Conservation (phyloP, 2,888 invertebrate species). For the Julus scandinavius region DNA sequence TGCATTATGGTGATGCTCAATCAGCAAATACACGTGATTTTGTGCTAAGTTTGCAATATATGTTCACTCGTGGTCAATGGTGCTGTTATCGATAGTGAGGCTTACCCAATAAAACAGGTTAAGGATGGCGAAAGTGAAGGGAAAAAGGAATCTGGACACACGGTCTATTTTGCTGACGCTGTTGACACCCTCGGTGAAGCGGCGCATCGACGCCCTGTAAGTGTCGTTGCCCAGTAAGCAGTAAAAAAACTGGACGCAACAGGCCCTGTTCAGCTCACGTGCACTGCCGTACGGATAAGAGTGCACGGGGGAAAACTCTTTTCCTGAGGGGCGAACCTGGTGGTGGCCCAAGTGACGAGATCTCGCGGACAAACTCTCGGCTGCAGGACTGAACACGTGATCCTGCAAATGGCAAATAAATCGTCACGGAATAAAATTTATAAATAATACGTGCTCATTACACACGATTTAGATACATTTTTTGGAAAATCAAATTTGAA, state of each 20-base stretch:
- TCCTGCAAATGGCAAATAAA: too few species aligned
- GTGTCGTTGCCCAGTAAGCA: slow-evolving; percentile 71
- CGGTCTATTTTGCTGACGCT: slow-evolving; percentile 88
- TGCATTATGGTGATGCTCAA: not conserved
- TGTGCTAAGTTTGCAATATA: not conserved
- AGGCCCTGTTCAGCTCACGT: slow-evolving; percentile 65
- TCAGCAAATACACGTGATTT: not conserved
- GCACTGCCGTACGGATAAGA: not conserved
- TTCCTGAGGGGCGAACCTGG: not conserved
- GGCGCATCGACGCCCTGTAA: slow-evolving; percentile 76
- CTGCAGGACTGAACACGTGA: too few species aligned
- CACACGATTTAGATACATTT: too few species aligned
- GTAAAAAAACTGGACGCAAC: slow-evolving; percentile 82
- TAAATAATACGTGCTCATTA: too few species aligned
- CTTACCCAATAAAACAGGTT: slow-evolving; percentile 91
- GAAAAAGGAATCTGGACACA: slow-evolving; percentile 79
- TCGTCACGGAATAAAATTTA: too few species aligned
- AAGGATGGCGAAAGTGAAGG: slow-evolving; percentile 84
- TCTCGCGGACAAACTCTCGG: too few species aligned
- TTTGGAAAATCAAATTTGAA: too few species aligned
- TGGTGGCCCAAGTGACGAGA: not conserved
- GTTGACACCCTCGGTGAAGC: slow-evolving; percentile 76
- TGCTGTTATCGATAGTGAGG: slow-evolving; percentile 67
- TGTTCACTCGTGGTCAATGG: not conserved
- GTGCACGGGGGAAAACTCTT: not conserved